Percentiles rank a stretch among this genome's conserved stretches.
These are phyloP conservation scores for Hippocampus zosterae DNA, from an alignment of 2,113 vertebrate species.

Conservation along the genomic window DNA sequence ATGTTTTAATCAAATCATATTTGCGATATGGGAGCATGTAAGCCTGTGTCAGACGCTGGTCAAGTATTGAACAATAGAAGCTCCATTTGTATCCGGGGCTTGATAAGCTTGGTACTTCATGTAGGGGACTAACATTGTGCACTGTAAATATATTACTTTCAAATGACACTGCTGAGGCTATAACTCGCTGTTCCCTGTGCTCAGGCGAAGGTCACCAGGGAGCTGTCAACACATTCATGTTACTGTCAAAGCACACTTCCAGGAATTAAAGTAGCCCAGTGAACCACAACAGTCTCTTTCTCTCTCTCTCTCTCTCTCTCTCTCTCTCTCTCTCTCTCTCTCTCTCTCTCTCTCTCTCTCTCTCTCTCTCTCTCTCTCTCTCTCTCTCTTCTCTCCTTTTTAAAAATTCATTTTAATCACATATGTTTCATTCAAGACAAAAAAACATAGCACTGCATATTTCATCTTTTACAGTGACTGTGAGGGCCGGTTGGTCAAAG, in stretches of 20 bases:
- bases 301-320: neutral
- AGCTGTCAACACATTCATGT: constrained; percentile 46
- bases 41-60: neutral
- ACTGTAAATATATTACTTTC: constrained; percentile 51
- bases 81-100: constrained; percentile 6
- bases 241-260: constrained; percentile 32
- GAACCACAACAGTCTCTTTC: constrained; percentile 6
- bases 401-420: neutral
- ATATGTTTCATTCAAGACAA: neutral
- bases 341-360: neutral
- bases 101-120: constrained; percentile 15
- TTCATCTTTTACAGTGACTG: too few relatives aligned
- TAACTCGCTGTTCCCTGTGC: constrained; percentile 41
- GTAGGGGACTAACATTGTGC: constrained; percentile 31
- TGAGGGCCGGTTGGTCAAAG: too few relatives aligned
- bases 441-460: too few relatives aligned
- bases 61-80: neutral
- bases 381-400: neutral
- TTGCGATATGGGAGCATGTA: neutral
- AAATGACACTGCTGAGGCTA: constrained; percentile 27
- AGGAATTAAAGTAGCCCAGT: constrained; percentile 35
- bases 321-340: neutral
- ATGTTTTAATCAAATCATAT: constrained; percentile 6
- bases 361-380: neutral
- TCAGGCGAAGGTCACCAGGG: constrained; percentile 56